These are phyloP conservation scores for Tetramorium simillimum DNA, from an alignment of 1,140 invertebrate species.

Conservation along the genomic window DNA sequence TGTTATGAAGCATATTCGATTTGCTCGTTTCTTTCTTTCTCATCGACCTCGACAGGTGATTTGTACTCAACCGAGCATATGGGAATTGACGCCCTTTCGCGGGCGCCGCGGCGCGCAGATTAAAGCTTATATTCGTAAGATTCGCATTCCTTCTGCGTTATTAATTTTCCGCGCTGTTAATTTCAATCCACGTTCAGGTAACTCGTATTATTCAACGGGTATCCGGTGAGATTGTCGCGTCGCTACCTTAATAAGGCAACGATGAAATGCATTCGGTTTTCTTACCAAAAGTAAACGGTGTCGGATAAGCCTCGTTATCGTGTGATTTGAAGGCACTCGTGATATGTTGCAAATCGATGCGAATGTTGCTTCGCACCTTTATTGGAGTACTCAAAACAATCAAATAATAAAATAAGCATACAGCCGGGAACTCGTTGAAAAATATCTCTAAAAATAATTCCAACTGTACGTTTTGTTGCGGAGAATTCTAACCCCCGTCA, in stretches of 20 bases:
- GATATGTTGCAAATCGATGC: background rate
- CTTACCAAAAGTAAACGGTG: constrained; percentile 53
- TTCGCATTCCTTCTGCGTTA: constrained; percentile 28
- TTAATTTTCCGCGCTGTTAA: constrained; percentile 57
- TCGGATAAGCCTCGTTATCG: constrained; percentile 40
- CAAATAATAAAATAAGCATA: background rate
- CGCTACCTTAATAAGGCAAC: constrained; percentile 20
- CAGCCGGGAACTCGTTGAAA: background rate
- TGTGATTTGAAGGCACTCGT: background rate
- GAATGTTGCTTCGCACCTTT: background rate
- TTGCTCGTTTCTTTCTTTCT: constrained; percentile 12
- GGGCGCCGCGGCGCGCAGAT: background rate
- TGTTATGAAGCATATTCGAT: background rate
- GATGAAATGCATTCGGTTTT: background rate
- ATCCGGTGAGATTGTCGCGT: constrained; percentile 11
- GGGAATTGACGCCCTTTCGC: constrained; percentile 17
- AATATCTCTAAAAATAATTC: constrained; percentile 41
- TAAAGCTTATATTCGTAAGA: constrained; percentile 20
- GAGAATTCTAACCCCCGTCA: constrained; percentile 24
- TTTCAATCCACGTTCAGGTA: background rate
- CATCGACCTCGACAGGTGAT: constrained; percentile 7
- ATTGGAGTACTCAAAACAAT: background rate
- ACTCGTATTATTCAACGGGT: constrained; percentile 15
- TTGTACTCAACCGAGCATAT: background rate
- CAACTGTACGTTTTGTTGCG: background rate